Evolutionary conservation across 2,888 invertebrate species (phyloP), one percentile per base, ranked within the genome.

Genomic region (Lasiommata megera): DNA sequence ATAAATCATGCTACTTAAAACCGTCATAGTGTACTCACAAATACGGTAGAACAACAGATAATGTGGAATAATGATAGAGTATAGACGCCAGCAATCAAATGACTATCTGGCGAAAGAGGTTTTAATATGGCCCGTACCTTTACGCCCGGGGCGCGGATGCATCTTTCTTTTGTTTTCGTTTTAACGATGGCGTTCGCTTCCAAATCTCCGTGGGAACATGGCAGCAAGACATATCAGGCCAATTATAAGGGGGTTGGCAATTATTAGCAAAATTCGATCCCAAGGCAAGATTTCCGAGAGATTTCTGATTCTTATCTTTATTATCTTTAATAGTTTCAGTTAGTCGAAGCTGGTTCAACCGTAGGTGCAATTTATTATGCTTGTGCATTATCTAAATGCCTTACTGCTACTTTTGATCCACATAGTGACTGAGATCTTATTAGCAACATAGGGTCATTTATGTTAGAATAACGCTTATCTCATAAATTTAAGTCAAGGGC

Each of bases 131-230:
- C 69, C 71, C 71, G 76, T 79, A 77, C 74, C 80, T 80, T 80
- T 72, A 65, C 70, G 86, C 88, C 80, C 61, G 76, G 73, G 84
- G 89, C 88, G 71, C 88, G 86, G 87, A 86, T 86, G 82, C 72
- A 64, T 57, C 56, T 57, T 59, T 48, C 61, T 68, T 64, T 66
- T 65, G 64, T 57, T 62, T 38, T 40, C 48, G 43, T 44, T 36
- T 67, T 69, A 69, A 65, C 68, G 72, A 76, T 44, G 14, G 83
- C 79, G 82, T 82, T 80, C 84, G 84, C 77, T 80, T 59, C 64
- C 72, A 58, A 73, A 76, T 75, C 65, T 66, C 62, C 88, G 88
- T 88, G 88, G 88, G 88, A 89, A 88, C 79, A 71, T 65, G 61
- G 69, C 64, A 76, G 71, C 76, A 73, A 73, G 73, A 53, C 46